Evolutionary conservation across 2,113 vertebrate genomes (phyloP), one percentile per base, ranked within the genome.

Genomic region (Egretta garzetta): DNA sequence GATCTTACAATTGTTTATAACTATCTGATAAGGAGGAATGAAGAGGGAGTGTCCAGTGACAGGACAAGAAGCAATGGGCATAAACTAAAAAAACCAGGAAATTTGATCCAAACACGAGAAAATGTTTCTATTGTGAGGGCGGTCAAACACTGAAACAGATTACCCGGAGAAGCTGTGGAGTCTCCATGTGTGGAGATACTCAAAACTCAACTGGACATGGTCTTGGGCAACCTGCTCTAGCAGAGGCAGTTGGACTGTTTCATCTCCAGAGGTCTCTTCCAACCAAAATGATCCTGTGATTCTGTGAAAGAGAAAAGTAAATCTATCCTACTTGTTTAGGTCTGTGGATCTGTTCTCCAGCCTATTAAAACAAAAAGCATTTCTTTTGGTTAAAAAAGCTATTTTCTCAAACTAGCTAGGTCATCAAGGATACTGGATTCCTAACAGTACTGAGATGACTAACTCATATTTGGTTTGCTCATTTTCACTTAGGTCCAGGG

Each of bases 91-190:
- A 35, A 39, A 24, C 0, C 7, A 39, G n/a, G 45, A 77, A 63
- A 53, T 68, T 86, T 0, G 0, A 56, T 37, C 49, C n/a, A 22
- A 88, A 49, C 26, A 30, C 2, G 5, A 91, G n/a, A 52, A 88
- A 73, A 47, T 13, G 7, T 33, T 86, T 60, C n/a, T 55, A 55
- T 33, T 73, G 11, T 41, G 20, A 64, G 12, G 20, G 28, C 60
- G 33, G 20, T 37, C 55, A 68, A 75, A 87, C 55, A 50, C 18
- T 27, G 33, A 15, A 91, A 66, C 5, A 71, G 26, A n/a, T 7
- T 41, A 23, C 28, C 7, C 22, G 58, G 45, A 63, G 66, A 82
- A 67, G 11, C 27, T 87, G 62, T 39, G 19, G 26, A 33, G 32
- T 27, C 18, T 81, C 37, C 21, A 33, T 9, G 32, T 35, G 45